Evolutionary conservation across 2,888 invertebrate genomes (phyloP).

Genomic region (Agrochola circellaris): DNA sequence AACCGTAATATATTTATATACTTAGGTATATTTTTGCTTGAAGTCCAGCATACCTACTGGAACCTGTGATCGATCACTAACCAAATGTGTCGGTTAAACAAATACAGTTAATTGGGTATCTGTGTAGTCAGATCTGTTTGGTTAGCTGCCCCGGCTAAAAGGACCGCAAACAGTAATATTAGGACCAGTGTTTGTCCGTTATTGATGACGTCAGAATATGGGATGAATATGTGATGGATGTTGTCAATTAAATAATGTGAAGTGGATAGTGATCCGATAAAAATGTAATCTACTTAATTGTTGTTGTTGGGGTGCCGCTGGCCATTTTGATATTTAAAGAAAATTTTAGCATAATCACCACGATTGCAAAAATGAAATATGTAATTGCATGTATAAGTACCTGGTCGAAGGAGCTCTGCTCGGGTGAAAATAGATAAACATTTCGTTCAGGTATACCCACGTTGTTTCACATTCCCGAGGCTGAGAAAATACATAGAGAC

Average conservation of each 20-base stretch:
- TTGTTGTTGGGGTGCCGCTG: background rate
- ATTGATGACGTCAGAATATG: conserved; percentile 34
- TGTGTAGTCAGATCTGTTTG: conserved; percentile 48
- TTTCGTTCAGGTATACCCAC: too few relatives aligned
- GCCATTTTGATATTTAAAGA: background rate
- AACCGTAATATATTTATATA: too few relatives aligned
- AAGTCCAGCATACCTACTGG: background rate
- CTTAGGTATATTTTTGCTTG: background rate
- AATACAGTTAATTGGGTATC: conserved; percentile 61
- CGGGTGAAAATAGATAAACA: too few relatives aligned
- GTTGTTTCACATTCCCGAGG: too few relatives aligned
- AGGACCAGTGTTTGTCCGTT: conserved; percentile 26
- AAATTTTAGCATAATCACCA: background rate
- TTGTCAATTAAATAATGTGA: background rate
- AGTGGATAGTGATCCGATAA: background rate
- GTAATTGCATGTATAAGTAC: background rate
- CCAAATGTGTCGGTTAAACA: conserved; percentile 29
- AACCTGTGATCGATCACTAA: conserved; percentile 34
- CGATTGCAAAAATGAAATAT: background rate
- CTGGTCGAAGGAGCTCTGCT: too few relatives aligned
- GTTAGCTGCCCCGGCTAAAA: conserved; percentile 54
- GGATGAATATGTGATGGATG: conserved; percentile 29
- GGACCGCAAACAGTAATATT: conserved; percentile 59
- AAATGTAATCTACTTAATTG: background rate
- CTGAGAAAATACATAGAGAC: too few relatives aligned